A percentile compares a stretch with the other conserved stretches of the same genome.
Evolutionary conservation across 2,797 vertebrate genomes (phyloP).

Genomic region (Trematomus bernacchii): DNA sequence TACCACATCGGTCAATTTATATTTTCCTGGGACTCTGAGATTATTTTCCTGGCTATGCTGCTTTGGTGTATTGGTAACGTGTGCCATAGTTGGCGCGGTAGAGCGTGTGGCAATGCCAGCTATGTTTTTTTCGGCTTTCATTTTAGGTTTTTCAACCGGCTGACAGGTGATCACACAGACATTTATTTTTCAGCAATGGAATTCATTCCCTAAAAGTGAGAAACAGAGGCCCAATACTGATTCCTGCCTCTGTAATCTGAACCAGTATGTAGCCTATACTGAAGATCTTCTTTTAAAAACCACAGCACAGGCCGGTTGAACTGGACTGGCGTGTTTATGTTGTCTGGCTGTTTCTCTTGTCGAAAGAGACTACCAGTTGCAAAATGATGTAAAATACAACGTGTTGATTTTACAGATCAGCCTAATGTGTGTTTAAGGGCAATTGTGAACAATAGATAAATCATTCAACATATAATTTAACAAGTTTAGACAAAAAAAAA

Average conservation of each 20-base stretch:
- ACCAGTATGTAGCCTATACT: neutral
- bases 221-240: neutral
- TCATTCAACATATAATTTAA: too few species aligned
- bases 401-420: too few species aligned
- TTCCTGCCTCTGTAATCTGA: neutral
- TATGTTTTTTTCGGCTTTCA: neutral
- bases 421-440: too few species aligned
- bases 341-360: too few species aligned
- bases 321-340: too few species aligned
- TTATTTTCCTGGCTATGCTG: constrained; percentile 42
- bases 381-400: too few species aligned
- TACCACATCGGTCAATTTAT: constrained; percentile 9
- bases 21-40: constrained; percentile 27
- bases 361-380: too few species aligned
- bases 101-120: constrained; percentile 5
- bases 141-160: neutral
- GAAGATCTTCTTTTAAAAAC: neutral
- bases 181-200: neutral
- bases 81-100: constrained; percentile 13
- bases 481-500: too few species aligned
- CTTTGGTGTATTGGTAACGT: constrained; percentile 32
- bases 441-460: too few species aligned
- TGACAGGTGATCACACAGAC: neutral
- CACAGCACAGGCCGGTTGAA: too few species aligned
- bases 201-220: neutral